Base-by-base conservation (phyloP, 92 coral and sea anemone genomes). In the Virgularia gustaviana region DNA sequence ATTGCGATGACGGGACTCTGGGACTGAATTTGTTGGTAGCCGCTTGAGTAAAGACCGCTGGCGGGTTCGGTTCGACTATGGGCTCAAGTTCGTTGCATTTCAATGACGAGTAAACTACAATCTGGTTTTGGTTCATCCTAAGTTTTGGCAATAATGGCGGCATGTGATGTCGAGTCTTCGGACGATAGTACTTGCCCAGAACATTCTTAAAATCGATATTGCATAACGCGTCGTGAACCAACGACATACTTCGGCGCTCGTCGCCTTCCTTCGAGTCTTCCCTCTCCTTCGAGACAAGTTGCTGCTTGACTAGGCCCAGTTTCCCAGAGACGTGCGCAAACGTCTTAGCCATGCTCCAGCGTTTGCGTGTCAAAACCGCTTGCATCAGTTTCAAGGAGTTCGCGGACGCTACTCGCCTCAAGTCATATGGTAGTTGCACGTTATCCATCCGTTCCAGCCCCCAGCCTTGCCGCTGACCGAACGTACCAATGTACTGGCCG, bases 401-500 rank as follows among this genome's bases (percentile, higher is more conserved):
- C 2, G 94, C 83, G 37, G 99, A 94, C 2, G 99, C 90, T 19
- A 78, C 85, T 7, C 95, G 88, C 36, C 86, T 85, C n/a, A 92
- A 63, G 49, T 92, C 98, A 30, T 65, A 84, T 2, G 98, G 98
- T 24, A 92, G 63, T 58, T 81, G 78, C 0, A 35, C 53, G 0
- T 49, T 44, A 24, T 49, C 59, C 6, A 4, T 22, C 36, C 75
- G 75, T 19, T 83, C 89, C 43, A 94, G 60, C 67, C 85, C 83
- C 99, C 99, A 94, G 54, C 49, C 5, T 41, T 71, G 70, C 36
- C 79, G 78, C 85, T 94, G 99, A 36, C 99, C 99, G 43, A 94
- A 94, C 57, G 96, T 85, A 85, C 97, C 97, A 23, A 90, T 63
- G 52, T 90, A 90, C 70, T 82, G 85, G 30, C 96, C 96, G 8